phyloP scores from a whole-genome alignment of 2,888 invertebrate species.

The Ceratothoa steindachneri region DNA sequence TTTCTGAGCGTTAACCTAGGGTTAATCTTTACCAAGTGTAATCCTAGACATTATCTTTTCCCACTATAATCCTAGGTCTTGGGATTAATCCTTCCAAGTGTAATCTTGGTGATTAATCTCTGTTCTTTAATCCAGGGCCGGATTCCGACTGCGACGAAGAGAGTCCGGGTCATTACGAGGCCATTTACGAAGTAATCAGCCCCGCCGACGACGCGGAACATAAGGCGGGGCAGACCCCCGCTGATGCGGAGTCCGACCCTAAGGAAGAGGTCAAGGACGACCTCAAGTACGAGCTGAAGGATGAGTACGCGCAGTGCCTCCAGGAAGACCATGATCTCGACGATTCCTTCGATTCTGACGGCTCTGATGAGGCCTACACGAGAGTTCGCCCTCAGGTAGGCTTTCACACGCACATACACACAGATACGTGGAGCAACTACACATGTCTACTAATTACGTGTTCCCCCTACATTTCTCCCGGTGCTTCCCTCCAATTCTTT shows the following conservation, averaged over 20 bases:
- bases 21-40: too few species aligned
- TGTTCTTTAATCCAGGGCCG: neutral
- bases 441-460: neutral
- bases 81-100: neutral
- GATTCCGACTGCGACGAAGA: slow-evolving; percentile 40
- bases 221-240: neutral
- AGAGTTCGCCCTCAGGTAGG: slow-evolving; percentile 41
- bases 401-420: neutral
- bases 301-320: neutral
- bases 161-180: slow-evolving; percentile 39
- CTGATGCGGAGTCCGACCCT: neutral
- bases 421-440: neutral
- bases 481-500: too few species aligned
- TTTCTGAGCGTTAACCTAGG: too few species aligned
- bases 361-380: slow-evolving; percentile 42
- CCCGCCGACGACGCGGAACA: slow-evolving; percentile 20
- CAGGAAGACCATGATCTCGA: slow-evolving; percentile 26
- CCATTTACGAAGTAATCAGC: slow-evolving; percentile 44
- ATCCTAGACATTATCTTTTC: too few species aligned
- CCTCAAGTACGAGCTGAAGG: neutral
- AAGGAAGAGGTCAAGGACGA: slow-evolving; percentile 15
- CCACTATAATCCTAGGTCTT: too few species aligned
- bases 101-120: neutral
- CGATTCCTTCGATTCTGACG: slow-evolving; percentile 46
- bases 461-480: neutral